A percentile compares a stretch with the other conserved stretches of the same genome.
Conservation (phyloP, 2,113 vertebrate genomes). For the Sylvietta virens region DNA sequence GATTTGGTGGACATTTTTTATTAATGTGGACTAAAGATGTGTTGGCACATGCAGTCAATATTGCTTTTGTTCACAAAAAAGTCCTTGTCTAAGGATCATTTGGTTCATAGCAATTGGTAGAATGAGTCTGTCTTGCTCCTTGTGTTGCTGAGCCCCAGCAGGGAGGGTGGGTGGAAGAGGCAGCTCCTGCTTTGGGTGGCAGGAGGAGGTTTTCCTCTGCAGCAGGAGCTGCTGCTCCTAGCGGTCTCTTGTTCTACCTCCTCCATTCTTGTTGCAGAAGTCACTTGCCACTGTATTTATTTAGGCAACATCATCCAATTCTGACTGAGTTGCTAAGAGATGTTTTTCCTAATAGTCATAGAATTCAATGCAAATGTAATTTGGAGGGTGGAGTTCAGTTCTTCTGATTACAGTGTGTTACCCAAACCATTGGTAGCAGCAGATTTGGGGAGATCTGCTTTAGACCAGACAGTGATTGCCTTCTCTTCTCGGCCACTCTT, state of each 20-base stretch:
- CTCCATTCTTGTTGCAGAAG: neutral
- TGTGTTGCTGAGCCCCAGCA: fast-evolving
- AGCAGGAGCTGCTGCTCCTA: neutral
- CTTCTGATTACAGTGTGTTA: neutral
- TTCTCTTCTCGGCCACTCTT: neutral
- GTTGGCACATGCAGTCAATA: neutral
- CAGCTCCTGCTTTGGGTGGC: neutral
- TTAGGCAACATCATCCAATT: neutral
- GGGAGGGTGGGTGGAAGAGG: neutral
- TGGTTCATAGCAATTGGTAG: neutral
- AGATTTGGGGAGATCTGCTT: neutral
- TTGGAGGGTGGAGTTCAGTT: neutral
- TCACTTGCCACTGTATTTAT: neutral
- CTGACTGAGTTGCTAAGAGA: neutral
- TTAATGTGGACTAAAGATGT: neutral
- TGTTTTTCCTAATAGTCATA: neutral
- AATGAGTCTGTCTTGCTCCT: neutral
- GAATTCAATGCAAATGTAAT: neutral
- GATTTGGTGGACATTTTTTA: neutral
- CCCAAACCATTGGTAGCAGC: neutral
- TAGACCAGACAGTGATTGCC: neutral
- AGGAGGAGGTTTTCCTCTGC: neutral
- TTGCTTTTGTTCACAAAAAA: neutral
- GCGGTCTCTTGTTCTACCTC: neutral
- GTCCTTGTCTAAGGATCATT: neutral